Evolutionary conservation across 2,113 vertebrate genomes (phyloP).

Genomic region (Catagonus wagneri): DNA sequence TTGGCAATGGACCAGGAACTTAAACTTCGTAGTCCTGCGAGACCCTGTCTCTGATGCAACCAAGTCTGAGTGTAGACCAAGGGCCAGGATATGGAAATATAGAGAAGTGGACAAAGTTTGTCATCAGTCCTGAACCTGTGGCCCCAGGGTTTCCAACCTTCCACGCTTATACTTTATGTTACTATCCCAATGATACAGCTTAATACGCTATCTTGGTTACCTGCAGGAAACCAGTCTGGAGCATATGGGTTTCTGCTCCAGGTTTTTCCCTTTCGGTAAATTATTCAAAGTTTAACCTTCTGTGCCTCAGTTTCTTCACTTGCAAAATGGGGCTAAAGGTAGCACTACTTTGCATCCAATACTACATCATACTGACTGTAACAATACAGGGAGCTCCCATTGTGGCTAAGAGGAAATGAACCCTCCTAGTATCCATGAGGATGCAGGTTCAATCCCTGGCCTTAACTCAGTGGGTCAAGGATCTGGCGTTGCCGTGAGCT

Average conservation of each 20-base stretch:
- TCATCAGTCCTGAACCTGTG: neutral
- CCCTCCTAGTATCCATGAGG: no score
- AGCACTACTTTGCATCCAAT: neutral
- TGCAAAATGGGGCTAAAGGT: neutral
- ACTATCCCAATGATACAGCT: neutral
- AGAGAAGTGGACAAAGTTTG: neutral
- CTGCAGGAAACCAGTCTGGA: neutral
- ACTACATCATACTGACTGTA: neutral
- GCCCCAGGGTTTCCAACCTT: neutral
- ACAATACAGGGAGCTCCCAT: neutral
- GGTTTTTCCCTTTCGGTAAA: neutral
- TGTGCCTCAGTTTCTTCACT: neutral
- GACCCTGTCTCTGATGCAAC: neutral
- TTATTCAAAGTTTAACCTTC: neutral
- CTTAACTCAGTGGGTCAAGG: no score
- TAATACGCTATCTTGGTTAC: neutral
- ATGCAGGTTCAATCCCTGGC: no score
- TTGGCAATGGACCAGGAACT: constrained; percentile 29
- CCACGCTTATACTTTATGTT: neutral
- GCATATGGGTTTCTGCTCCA: neutral
- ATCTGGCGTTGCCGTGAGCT: no score
- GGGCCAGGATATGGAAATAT: neutral
- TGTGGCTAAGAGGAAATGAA: no score
- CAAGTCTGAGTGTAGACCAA: neutral
- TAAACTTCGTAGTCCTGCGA: neutral